Evolutionary conservation across 2,113 vertebrate genomes (phyloP), one percentile per base, ranked within the genome.

Genomic region (Centropus bengalensis): DNA sequence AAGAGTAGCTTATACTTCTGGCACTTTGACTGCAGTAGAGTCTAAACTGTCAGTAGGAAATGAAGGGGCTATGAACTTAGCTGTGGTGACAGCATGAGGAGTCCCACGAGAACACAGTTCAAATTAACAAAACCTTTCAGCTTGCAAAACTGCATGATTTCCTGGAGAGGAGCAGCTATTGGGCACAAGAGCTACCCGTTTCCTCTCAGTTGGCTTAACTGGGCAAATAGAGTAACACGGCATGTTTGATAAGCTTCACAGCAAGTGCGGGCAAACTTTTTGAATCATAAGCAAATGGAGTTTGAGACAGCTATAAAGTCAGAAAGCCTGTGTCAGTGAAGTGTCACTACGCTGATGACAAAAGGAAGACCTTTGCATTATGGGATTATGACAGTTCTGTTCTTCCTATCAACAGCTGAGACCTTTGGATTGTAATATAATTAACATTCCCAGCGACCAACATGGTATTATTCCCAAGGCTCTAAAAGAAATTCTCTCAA

Each of bases 341-440:
- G 64, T 60, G 40, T 83, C 52, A 52, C 5, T 4, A 16, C 68
- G 59, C 13, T 42, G 66, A 13, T 66, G 58, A 75, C 38, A 88
- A 86, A 92, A 86, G 36, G 6, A 82, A 86, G 19, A 60, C 38
- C 32, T 94, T 38, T 76, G 49, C 71, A 49, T 85, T 64, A 58
- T 1, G 1, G 6, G 5, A 24, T 82, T 59, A 5, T 79, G 55
- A 96, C 64, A n/a, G 40, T 79, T 93, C 56, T 76, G 32, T 92
- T 81, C 23, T 32, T 74, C 64, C 18, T 96, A 12, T 83, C 82
- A 87, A 85, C 93, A 99, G 99, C 97, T 99, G 49, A 98, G 96
- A 74, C 99, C 99, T 1, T 95, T 99, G 32, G 99, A 99, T 13
- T 99, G 98, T 94, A 99, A 99, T 90, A 88, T 99, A 32, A 98